phyloP scores from a whole-genome alignment of 2,797 vertebrate genomes.

The Myotis daubentonii region DNA sequence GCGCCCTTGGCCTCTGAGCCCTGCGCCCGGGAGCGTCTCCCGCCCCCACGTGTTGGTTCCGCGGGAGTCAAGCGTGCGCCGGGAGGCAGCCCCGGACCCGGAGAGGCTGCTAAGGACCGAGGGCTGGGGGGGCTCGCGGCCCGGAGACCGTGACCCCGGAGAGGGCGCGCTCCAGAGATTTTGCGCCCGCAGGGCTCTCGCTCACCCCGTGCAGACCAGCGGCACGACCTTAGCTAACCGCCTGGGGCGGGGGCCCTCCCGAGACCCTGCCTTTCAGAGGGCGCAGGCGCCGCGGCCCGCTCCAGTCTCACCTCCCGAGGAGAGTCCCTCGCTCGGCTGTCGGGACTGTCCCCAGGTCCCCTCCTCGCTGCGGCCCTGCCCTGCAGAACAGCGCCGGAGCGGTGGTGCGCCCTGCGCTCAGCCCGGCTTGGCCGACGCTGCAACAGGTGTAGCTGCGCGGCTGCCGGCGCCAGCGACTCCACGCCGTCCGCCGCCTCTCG shows the following conservation, averaged over 20 bases:
- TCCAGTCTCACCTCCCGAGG: neutral
- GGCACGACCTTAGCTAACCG: too few species aligned
- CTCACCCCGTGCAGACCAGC: neutral
- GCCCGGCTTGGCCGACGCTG: neutral
- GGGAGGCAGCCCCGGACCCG: neutral
- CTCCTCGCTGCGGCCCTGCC: neutral
- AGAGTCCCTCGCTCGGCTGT: neutral
- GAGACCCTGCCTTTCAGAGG: neutral
- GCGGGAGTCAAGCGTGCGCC: neutral
- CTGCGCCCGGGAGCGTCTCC: neutral
- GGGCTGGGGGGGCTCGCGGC: neutral
- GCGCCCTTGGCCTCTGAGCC: neutral
- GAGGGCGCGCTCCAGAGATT: neutral
- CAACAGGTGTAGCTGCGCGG: slow-evolving; percentile 74
- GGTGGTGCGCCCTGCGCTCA: neutral
- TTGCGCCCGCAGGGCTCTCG: neutral
- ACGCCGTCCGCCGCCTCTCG: neutral
- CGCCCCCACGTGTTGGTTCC: neutral
- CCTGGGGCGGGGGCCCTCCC: neutral
- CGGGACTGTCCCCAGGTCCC: neutral
- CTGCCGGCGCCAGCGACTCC: neutral
- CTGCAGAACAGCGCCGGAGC: neutral
- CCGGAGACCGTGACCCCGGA: neutral
- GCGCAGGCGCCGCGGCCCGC: neutral
- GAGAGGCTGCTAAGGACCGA: neutral